These are phyloP conservation scores for Protosalanx chinensis DNA, from an alignment of 2,797 vertebrate species.

Conservation along the genomic window DNA sequence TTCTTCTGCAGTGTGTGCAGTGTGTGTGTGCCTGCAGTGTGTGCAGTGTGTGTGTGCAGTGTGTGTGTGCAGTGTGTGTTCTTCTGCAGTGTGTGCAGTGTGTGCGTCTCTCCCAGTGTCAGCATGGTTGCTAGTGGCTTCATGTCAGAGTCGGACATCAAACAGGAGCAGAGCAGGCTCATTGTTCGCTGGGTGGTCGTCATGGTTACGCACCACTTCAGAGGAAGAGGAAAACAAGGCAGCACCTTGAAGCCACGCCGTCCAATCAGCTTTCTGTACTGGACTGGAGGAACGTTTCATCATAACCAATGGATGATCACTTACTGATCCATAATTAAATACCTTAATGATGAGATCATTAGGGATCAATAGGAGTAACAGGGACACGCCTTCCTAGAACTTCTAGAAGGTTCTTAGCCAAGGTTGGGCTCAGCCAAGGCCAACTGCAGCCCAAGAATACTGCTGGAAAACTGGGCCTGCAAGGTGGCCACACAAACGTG, in stretches of 20 bases:
- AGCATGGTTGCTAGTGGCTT: not conserved
- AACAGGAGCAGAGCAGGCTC: conserved; percentile 20
- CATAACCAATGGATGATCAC: not conserved
- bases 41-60: too few relatives aligned
- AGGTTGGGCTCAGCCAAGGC: too few relatives aligned
- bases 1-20: too few relatives aligned
- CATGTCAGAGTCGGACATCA: conserved; percentile 4
- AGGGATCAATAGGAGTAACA: too few relatives aligned
- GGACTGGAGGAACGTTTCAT: not conserved
- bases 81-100: not conserved
- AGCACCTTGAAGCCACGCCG: not conserved
- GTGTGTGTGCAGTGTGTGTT: too few relatives aligned
- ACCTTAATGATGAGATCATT: not conserved
- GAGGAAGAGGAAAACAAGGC: conserved; percentile 29
- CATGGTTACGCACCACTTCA: conserved; percentile 43
- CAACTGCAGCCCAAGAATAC: not conserved
- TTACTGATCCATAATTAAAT: not conserved
- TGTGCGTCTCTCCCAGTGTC: not conserved
- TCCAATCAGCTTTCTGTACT: not conserved
- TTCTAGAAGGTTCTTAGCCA: too few relatives aligned
- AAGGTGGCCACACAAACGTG: not conserved
- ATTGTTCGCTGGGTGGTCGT: conserved; percentile 45
- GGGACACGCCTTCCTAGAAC: too few relatives aligned
- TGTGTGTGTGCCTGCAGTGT: not conserved
- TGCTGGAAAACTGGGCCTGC: not conserved